Evolutionary conservation across 2,888 invertebrate species (phyloP).

Genomic region (Eudiplozoon nipponicum): DNA sequence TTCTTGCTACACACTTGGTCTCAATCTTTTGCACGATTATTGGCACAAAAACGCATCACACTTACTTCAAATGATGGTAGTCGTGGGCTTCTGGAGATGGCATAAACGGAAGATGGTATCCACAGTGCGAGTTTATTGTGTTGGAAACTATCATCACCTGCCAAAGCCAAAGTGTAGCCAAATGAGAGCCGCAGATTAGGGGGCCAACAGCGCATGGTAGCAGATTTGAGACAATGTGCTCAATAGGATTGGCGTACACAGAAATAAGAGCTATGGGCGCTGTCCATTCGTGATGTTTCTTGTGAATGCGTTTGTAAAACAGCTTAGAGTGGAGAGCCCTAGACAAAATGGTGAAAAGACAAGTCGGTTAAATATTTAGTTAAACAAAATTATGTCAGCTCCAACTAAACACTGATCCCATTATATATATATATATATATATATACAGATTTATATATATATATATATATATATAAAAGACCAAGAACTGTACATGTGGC

Average conservation of each 20-base stretch:
- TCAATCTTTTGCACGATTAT: too few relatives aligned
- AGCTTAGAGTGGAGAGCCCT: conserved; percentile 41
- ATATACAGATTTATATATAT: too few relatives aligned
- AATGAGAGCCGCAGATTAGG: conserved; percentile 34
- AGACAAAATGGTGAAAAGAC: too few relatives aligned
- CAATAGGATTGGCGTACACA: conserved; percentile 44
- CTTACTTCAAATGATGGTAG: conserved; percentile 46
- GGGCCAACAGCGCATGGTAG: conserved; percentile 39
- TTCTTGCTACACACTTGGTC: not conserved
- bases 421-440: too few relatives aligned
- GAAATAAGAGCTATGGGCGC: conserved; percentile 51
- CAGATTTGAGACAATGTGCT: conserved; percentile 43
- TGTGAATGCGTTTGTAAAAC: conserved; percentile 48
- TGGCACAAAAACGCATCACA: too few relatives aligned
- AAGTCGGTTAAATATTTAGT: too few relatives aligned
- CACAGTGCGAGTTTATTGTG: conserved; percentile 48
- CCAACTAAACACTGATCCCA: too few relatives aligned
- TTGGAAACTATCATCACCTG: conserved; percentile 43
- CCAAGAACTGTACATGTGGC: too few relatives aligned
- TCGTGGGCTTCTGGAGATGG: conserved; percentile 55
- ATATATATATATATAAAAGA: too few relatives aligned
- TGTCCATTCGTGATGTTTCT: conserved; percentile 56
- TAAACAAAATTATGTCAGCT: too few relatives aligned
- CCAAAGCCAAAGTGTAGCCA: conserved; percentile 36
- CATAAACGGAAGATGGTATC: conserved; percentile 51